phyloP scores from a whole-genome alignment of 2,113 vertebrate species.

The Sinocyclocheilus grahami region DNA sequence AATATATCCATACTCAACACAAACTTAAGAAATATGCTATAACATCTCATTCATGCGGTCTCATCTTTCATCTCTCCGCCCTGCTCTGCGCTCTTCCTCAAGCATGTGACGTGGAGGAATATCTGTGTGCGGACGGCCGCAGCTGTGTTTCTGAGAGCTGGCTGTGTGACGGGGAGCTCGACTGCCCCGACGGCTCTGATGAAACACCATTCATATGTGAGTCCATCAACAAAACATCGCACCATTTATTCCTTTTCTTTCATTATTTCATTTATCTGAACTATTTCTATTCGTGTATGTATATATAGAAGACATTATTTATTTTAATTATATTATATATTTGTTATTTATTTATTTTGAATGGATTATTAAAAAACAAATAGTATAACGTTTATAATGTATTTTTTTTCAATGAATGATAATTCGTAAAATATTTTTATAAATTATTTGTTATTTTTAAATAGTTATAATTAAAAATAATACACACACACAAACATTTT shows the following conservation, averaged over 20 bases:
- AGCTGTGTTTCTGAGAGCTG: conserved; percentile 81
- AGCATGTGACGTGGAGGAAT: conserved; percentile 79
- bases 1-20: background rate
- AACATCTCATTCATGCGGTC: conserved; percentile 10
- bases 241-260: background rate
- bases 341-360: too few relatives aligned
- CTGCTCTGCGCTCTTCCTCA: conserved; percentile 53
- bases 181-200: conserved; percentile 82
- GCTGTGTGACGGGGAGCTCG: conserved; percentile 84
- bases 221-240: conserved; percentile 60
- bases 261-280: background rate
- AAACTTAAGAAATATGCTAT: background rate
- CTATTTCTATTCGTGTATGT: background rate
- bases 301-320: background rate
- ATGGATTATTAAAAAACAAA: too few relatives aligned
- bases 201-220: conserved; percentile 78
- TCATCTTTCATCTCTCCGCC: conserved; percentile 61
- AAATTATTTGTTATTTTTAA: too few relatives aligned
- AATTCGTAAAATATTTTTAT: too few relatives aligned
- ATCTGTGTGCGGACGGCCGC: conserved; percentile 76
- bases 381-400: too few relatives aligned
- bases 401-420: too few relatives aligned
- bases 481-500: too few relatives aligned
- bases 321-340: too few relatives aligned
- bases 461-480: too few relatives aligned